These are phyloP conservation scores for Gymnobelideus leadbeateri DNA, from an alignment of 2,113 vertebrate genomes.

Conservation along the genomic window DNA sequence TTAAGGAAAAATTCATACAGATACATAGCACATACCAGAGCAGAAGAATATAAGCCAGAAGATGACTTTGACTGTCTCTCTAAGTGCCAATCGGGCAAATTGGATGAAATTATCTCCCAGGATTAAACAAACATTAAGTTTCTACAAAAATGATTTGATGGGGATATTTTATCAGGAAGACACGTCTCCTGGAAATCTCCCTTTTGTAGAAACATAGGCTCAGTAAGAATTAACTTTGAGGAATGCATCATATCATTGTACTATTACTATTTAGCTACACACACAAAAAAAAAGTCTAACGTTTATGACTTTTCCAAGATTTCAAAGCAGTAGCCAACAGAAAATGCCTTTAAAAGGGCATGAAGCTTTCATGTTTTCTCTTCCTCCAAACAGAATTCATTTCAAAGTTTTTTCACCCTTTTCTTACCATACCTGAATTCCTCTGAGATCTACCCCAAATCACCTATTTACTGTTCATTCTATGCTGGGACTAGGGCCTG, in stretches of 20 bases:
- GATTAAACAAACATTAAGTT: constrained; percentile 31
- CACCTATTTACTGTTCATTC: constrained; percentile 59
- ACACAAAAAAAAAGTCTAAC: background rate
- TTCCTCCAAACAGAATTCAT: background rate
- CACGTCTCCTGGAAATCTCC: constrained; percentile 1
- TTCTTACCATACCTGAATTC: constrained; percentile 51
- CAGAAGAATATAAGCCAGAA: constrained; percentile 13
- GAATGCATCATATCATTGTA: constrained; percentile 28
- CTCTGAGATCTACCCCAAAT: constrained; percentile 34
- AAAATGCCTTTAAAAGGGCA: constrained; percentile 50
- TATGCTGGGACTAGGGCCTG: constrained; percentile 43
- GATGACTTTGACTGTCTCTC: constrained; percentile 6
- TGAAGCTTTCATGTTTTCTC: background rate
- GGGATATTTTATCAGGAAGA: constrained; percentile 7
- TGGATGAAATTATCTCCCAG: background rate
- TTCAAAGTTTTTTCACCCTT: constrained; percentile 28
- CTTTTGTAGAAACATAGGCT: constrained; percentile 30
- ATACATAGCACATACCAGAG: constrained; percentile 33
- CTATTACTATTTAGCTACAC: constrained; percentile 23
- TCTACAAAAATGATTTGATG: background rate
- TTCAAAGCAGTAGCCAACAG: constrained; percentile 9
- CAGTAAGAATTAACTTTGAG: constrained; percentile 25
- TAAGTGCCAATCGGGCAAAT: background rate
- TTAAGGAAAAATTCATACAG: background rate
- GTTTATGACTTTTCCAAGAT: constrained; percentile 47